These are phyloP conservation scores for Prionchulus punctatus DNA, from an alignment of 2,888 invertebrate genomes.

Conservation along the genomic window DNA sequence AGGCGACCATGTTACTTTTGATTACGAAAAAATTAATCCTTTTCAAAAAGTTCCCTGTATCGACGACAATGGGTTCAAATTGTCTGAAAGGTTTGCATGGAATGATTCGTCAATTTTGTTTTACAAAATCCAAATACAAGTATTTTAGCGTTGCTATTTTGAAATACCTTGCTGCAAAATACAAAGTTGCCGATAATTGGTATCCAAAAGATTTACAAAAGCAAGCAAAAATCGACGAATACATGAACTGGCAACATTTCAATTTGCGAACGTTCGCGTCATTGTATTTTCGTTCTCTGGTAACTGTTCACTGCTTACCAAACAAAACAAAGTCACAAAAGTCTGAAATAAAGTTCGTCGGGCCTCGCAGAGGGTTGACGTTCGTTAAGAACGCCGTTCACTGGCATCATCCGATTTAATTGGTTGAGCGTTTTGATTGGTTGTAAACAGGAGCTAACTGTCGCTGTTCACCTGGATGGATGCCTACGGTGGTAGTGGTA, in stretches of 20 bases:
- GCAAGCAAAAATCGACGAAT: constrained; percentile 52
- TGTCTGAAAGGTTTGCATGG: constrained; percentile 49
- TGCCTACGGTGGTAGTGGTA: too few relatives aligned
- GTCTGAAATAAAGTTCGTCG: too few relatives aligned
- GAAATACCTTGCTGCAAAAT: constrained; percentile 45
- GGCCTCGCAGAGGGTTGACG: too few relatives aligned
- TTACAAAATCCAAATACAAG: too few relatives aligned
- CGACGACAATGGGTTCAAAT: constrained; percentile 49
- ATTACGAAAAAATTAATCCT: constrained; percentile 46
- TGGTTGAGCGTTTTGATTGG: too few relatives aligned
- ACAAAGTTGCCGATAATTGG: constrained; percentile 42
- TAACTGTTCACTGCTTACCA: too few relatives aligned
- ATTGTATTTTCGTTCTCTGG: constrained; percentile 46
- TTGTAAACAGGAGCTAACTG: too few relatives aligned
- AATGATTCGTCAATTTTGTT: not conserved
- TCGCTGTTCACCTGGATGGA: too few relatives aligned
- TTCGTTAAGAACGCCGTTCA: too few relatives aligned
- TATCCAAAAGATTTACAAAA: constrained; percentile 48
- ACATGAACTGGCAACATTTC: constrained; percentile 58
- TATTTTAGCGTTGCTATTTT: constrained; percentile 55
- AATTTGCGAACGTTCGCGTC: constrained; percentile 47
- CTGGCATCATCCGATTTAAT: too few relatives aligned
- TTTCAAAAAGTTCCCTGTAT: constrained; percentile 51
- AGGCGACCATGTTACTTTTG: constrained; percentile 48
- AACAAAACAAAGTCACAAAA: too few relatives aligned